Evolutionary conservation across 2,113 vertebrate species (phyloP).

Genomic region (Phaethon lepturus): DNA sequence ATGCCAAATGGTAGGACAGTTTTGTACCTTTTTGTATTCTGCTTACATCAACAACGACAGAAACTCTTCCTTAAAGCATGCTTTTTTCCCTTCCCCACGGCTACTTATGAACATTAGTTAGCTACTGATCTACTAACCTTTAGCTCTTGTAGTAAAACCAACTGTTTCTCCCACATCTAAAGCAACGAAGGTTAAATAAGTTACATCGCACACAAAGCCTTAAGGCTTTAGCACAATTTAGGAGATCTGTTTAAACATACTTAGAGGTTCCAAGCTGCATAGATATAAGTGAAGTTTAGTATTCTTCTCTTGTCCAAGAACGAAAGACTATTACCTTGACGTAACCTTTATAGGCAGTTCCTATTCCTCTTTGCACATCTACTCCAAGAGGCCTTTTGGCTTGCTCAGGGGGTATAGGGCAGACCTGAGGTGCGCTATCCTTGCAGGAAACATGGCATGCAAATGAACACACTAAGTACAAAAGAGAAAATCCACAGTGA

Average conservation of each 20-base stretch:
- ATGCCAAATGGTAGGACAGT: neutral
- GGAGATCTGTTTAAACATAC: neutral
- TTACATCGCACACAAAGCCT: neutral
- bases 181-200: neutral
- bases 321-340: slow-evolving; percentile 86
- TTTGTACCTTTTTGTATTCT: neutral
- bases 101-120: neutral
- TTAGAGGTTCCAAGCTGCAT: neutral
- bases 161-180: slow-evolving; percentile 19
- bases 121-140: slow-evolving; percentile 11
- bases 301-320: neutral
- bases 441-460: slow-evolving; percentile 94
- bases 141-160: slow-evolving; percentile 2
- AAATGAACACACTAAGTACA: slow-evolving; percentile 90
- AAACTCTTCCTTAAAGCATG: neutral
- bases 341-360: slow-evolving; percentile 95
- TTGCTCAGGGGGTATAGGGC: slow-evolving; percentile 94
- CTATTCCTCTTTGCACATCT: slow-evolving; percentile 95
- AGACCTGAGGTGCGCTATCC: slow-evolving; percentile 92
- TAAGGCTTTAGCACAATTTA: neutral
- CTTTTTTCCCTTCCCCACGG: neutral
- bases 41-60: neutral
- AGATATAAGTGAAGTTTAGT: neutral
- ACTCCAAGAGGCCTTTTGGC: slow-evolving; percentile 94
- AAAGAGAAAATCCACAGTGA: slow-evolving; percentile 57